A percentile compares a stretch with the other conserved stretches of the same genome.
Conservation (phyloP, 1,140 invertebrate species). For the Drosophila nasuta region DNA sequence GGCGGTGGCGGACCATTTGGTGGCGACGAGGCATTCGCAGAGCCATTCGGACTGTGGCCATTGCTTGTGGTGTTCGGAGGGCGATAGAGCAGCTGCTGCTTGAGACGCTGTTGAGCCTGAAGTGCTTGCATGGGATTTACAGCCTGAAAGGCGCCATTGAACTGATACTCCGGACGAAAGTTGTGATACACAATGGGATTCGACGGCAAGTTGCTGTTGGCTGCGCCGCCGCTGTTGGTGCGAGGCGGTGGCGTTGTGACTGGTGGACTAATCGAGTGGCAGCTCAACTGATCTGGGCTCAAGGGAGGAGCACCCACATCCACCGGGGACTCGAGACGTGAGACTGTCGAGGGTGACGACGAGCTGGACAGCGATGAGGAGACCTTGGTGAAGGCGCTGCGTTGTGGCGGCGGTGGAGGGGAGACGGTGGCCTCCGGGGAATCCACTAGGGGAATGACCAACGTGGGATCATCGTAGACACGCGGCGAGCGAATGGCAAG, state of each 20-base stretch:
- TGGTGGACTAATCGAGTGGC: conserved; percentile 92
- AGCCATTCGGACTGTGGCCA: conserved; percentile 44
- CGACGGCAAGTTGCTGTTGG: conserved; percentile 73
- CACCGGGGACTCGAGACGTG: conserved; percentile 69
- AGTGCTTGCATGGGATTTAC: conserved; percentile 80
- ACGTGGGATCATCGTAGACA: conserved; percentile 81
- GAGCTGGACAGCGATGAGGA: conserved; percentile 86
- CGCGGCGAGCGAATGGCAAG: conserved; percentile 70
- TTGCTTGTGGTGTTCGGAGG: conserved; percentile 48
- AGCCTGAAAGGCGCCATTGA: conserved; percentile 81
- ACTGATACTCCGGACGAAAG: conserved; percentile 83
- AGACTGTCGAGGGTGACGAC: conserved; percentile 85
- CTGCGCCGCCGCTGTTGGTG: conserved; percentile 60
- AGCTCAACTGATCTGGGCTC: conserved; percentile 90
- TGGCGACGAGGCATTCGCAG: conserved; percentile 40
- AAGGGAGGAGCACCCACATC: conserved; percentile 87
- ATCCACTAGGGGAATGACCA: conserved; percentile 68
- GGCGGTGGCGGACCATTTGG: conserved; percentile 61
- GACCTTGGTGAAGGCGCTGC: conserved; percentile 93
- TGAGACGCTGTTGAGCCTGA: conserved; percentile 77
- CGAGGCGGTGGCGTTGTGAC: conserved; percentile 85
- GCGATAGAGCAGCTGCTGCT: conserved; percentile 79
- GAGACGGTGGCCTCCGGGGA: conserved; percentile 65
- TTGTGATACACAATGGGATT: conserved; percentile 84
- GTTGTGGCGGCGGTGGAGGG: conserved; percentile 81